Evolutionary conservation across 2,797 vertebrate genomes (phyloP), one percentile per base, ranked within the genome.

Genomic region (Zalophus californianus): DNA sequence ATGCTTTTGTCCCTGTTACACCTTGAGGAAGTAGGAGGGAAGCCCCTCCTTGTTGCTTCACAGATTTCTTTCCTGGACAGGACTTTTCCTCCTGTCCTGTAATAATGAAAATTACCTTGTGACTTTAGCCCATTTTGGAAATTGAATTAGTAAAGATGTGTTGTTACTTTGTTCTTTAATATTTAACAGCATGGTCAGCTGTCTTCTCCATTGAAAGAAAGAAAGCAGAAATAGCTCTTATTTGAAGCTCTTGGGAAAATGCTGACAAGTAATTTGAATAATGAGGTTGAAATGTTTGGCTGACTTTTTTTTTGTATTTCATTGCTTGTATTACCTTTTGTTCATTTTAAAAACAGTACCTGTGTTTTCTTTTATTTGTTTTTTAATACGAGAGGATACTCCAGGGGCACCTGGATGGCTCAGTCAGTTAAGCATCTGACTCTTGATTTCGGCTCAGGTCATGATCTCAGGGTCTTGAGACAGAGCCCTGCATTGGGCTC

Each of bases 191-290:
- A 32, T 70, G 14, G 23, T 18, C 58, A 27, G 21, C 5, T 77
- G 4, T 48, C 77, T 86, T 94, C 58, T 91, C 60, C 72, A 95
- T 84, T 80, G 64, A 86, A 94, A 96, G 56, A 68, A 90, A 90
- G 89, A 38, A 80, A 87, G 60, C n/a, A 96, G 3, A 32, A 88
- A 14, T n/a, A 73, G 66, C 64, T 64, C 32, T 83, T 68, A 58
- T n/a, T 77, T 95, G 32, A 91, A 93, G 11, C 18, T 97, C 44
- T 95, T 97, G 54, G 32, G 56, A 72, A 95, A 88, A 73, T 93
- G 41, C 29, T 75, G 18, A 25, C 64, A 77, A 93, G 48, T 50
- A 87, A 1, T 97, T 95, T 90, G 23, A 90, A 85, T 95, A 86
- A 82, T 82, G 48, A 93, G 9, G 7, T 86, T 91, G 72, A 86